phyloP scores from a whole-genome alignment of 1,140 invertebrate species.

The Heliconius eleuchia region DNA sequence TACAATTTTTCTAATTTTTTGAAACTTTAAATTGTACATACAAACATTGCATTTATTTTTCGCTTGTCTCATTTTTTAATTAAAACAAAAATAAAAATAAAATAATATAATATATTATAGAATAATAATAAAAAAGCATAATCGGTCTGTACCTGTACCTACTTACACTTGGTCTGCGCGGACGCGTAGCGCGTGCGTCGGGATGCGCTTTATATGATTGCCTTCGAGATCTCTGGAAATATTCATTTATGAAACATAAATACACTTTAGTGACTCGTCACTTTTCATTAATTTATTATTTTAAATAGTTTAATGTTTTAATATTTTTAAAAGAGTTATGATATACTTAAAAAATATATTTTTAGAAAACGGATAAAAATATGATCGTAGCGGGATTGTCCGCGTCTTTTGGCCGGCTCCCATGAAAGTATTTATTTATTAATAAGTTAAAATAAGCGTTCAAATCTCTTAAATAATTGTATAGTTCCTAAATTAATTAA shows the following conservation, averaged over 20 bases:
- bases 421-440: too few relatives aligned
- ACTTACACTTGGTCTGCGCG: conserved; percentile 78
- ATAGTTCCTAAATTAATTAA: too few relatives aligned
- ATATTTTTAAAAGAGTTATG: too few relatives aligned
- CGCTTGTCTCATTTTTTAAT: background rate
- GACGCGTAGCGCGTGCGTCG: conserved; percentile 67
- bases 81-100: background rate
- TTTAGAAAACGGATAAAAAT: too few relatives aligned
- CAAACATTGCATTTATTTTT: too few relatives aligned
- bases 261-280: background rate
- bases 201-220: conserved; percentile 68
- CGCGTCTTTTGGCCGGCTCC: too few relatives aligned
- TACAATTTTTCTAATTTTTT: too few relatives aligned
- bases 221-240: conserved; percentile 66
- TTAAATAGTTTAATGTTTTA: too few relatives aligned
- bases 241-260: background rate
- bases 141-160: conserved; percentile 73
- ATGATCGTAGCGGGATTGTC: too few relatives aligned
- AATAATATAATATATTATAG: background rate
- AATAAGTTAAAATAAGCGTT: background rate
- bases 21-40: too few relatives aligned
- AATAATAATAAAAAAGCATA: conserved; percentile 52
- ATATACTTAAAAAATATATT: too few relatives aligned
- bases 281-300: too few relatives aligned
- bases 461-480: background rate